These are phyloP conservation scores for Allophyes oxyacanthae DNA, from an alignment of 2,888 invertebrate species.

Conservation along the genomic window DNA sequence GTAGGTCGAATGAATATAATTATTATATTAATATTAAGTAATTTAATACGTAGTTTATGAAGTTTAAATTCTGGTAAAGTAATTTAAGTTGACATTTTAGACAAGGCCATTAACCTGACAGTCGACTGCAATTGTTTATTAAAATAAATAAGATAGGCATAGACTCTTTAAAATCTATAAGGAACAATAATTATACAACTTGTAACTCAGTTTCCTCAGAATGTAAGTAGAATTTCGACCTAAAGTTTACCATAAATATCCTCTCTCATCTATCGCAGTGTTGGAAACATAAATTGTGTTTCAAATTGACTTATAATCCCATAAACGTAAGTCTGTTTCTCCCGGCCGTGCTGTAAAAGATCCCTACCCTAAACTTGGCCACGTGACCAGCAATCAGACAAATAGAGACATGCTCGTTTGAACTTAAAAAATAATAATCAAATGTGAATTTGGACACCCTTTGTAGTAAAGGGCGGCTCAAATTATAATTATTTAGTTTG, in stretches of 20 bases:
- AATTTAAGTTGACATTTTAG: too few species aligned
- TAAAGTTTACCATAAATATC: neutral
- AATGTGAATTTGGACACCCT: constrained; percentile 55
- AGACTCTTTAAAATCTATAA: too few species aligned
- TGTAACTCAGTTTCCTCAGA: too few species aligned
- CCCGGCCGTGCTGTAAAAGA: constrained; percentile 69
- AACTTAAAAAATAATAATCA: constrained; percentile 57
- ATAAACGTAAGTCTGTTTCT: constrained; percentile 62
- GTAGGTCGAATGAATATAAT: too few species aligned
- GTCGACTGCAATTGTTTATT: too few species aligned
- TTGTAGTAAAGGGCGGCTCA: constrained; percentile 31
- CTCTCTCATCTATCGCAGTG: neutral
- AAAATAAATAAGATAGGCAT: too few species aligned
- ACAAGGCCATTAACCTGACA: too few species aligned
- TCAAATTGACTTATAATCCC: constrained; percentile 67
- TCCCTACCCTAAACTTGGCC: constrained; percentile 59
- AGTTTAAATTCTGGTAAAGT: too few species aligned
- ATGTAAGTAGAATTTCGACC: too few species aligned
- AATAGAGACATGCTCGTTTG: constrained; percentile 75
- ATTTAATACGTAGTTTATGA: too few species aligned
- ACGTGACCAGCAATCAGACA: constrained; percentile 80
- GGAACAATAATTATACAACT: too few species aligned
- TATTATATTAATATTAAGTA: too few species aligned
- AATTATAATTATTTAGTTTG: constrained; percentile 46
- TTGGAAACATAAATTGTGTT: constrained; percentile 45